Evolutionary conservation across 2,888 invertebrate genomes (phyloP).

Genomic region (Portevinia maculata): DNA sequence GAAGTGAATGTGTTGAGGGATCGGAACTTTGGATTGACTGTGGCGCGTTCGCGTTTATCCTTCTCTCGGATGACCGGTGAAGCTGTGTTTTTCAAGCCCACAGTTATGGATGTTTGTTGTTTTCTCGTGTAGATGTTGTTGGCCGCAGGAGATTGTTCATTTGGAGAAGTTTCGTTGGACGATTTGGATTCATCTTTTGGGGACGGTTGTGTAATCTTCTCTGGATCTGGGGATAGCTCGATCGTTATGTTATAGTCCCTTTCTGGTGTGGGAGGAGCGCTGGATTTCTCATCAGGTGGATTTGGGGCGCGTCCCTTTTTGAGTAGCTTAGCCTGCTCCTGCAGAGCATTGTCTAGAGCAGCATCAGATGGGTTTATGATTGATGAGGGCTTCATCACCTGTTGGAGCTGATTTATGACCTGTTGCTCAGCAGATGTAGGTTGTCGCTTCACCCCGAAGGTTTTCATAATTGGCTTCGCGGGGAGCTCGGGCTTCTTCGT

Average conservation of each 20-base stretch:
- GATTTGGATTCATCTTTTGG: constrained; percentile 35
- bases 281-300: constrained; percentile 84
- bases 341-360: constrained; percentile 78
- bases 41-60: constrained; percentile 89
- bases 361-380: constrained; percentile 72
- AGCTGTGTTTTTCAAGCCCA: constrained; percentile 85
- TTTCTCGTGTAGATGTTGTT: constrained; percentile 76
- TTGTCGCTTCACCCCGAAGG: constrained; percentile 84
- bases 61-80: constrained; percentile 89
- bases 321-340: constrained; percentile 82
- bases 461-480: constrained; percentile 87
- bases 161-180: constrained; percentile 17
- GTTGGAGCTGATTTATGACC: constrained; percentile 84
- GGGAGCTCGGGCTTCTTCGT: constrained; percentile 87
- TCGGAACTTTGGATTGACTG: constrained; percentile 86
- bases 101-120: constrained; percentile 65
- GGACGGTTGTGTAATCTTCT: background rate
- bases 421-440: constrained; percentile 82
- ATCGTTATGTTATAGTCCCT: constrained; percentile 79
- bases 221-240: constrained; percentile 77
- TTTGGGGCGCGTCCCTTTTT: constrained; percentile 91
- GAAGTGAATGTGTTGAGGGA: constrained; percentile 83
- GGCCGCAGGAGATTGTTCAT: constrained; percentile 41
- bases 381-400: constrained; percentile 81
- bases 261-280: constrained; percentile 81